phyloP scores from a whole-genome alignment of 2,888 invertebrate genomes.

The Proisotoma minuta region DNA sequence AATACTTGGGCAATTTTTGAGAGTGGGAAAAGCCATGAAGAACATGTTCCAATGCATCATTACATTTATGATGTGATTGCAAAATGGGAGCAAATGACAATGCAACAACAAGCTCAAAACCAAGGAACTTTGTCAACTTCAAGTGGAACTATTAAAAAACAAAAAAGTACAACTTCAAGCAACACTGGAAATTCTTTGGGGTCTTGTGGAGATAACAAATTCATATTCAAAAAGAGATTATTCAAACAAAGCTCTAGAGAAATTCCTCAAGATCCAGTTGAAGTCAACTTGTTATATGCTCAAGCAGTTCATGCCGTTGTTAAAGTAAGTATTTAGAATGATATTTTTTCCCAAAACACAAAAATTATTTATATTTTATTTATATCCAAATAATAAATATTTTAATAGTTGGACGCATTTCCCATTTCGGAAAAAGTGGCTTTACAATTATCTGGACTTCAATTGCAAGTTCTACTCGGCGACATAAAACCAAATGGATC shows the following conservation, averaged over 20 bases:
- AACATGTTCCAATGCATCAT: conserved; percentile 84
- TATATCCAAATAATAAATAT: too few species aligned
- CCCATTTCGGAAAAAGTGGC: conserved; percentile 92
- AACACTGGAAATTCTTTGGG: conserved; percentile 49
- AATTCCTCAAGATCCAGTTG: conserved; percentile 89
- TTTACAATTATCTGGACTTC: conserved; percentile 85
- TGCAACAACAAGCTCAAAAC: conserved; percentile 75
- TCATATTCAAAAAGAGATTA: conserved; percentile 84
- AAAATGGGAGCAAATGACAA: conserved; percentile 67
- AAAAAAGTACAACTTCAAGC: neutral
- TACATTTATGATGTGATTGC: conserved; percentile 91
- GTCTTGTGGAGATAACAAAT: conserved; percentile 75
- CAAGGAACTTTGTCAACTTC: conserved; percentile 55
- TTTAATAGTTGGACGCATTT: conserved; percentile 78
- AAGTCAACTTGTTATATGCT: conserved; percentile 86
- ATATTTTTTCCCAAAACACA: too few species aligned
- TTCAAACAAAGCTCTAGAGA: conserved; percentile 77
- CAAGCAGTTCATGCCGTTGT: conserved; percentile 94
- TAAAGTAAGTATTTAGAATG: conserved; percentile 60
- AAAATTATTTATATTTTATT: too few species aligned
- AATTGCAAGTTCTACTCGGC: conserved; percentile 89
- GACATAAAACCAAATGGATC: too few species aligned
- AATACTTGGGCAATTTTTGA: conserved; percentile 83
- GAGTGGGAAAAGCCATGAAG: conserved; percentile 57
- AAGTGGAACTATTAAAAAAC: neutral